phyloP scores from a whole-genome alignment of 2,113 vertebrate genomes.

The Lampris megalopsis region DNA sequence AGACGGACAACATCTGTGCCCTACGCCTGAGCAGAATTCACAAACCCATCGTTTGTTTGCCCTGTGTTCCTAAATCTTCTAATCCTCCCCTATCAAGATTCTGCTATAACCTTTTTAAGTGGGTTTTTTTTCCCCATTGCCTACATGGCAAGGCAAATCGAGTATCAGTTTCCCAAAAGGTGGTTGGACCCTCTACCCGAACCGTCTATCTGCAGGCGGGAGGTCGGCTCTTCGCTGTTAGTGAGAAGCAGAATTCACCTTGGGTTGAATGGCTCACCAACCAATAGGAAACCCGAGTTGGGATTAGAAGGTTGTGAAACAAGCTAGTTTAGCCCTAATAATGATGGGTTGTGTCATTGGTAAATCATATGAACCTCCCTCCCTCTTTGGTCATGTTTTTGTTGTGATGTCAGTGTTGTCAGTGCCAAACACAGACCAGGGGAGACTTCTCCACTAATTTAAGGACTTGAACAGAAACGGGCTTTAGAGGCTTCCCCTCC shows the following conservation, averaged over 20 bases:
- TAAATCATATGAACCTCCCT: no score
- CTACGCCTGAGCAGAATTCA: slow-evolving; percentile 32
- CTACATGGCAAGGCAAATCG: slow-evolving; percentile 16
- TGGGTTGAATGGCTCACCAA: no score
- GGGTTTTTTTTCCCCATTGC: background rate
- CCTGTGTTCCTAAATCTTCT: slow-evolving; percentile 26
- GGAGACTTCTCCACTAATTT: slow-evolving; percentile 44
- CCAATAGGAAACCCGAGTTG: no score
- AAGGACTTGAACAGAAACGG: slow-evolving; percentile 19
- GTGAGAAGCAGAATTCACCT: no score
- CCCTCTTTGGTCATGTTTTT: background rate
- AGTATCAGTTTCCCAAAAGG: slow-evolving; percentile 36
- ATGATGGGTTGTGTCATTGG: no score
- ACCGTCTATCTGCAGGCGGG: slow-evolving; percentile 22
- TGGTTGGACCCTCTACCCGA: slow-evolving; percentile 27
- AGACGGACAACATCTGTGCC: slow-evolving; percentile 67
- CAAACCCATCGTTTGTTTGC: slow-evolving; percentile 11
- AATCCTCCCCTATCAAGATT: slow-evolving; percentile 14
- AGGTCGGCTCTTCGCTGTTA: background rate
- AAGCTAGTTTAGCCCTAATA: no score
- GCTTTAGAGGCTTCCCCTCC: slow-evolving; percentile 16
- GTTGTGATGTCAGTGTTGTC: slow-evolving; percentile 49
- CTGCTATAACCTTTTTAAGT: slow-evolving; percentile 20
- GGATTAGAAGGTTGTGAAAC: no score
- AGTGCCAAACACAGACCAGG: slow-evolving; percentile 16